A percentile compares a stretch with the other conserved stretches of the same genome.
phyloP scores from a whole-genome alignment of 1,140 invertebrate species.

The Colletes gigas region DNA sequence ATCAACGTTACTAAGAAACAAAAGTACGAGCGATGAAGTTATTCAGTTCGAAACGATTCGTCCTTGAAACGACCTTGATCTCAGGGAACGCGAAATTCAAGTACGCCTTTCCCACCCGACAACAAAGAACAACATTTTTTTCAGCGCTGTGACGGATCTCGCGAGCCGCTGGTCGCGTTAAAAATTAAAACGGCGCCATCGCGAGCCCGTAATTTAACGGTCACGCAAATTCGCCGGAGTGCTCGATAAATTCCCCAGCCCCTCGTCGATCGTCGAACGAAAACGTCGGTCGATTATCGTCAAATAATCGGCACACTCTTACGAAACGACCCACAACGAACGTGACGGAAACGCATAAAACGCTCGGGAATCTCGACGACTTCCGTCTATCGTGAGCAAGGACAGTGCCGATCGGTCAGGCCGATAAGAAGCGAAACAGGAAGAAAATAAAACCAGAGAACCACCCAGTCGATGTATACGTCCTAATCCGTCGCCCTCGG shows the following conservation, averaged over 20 bases:
- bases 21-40: no score
- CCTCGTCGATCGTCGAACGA: neutral
- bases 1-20: no score
- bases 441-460: neutral
- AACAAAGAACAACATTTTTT: no score
- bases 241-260: neutral
- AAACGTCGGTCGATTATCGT: no score
- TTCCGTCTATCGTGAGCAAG: slow-evolving; percentile 1
- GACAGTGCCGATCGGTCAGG: neutral
- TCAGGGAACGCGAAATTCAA: no score
- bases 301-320: neutral
- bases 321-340: neutral
- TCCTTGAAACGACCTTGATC: no score
- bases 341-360: neutral
- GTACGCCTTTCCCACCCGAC: neutral
- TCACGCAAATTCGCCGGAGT: neutral
- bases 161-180: neutral
- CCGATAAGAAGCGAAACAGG: neutral
- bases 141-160: neutral
- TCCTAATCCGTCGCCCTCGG: slow-evolving; percentile 18
- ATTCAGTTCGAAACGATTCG: no score
- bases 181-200: neutral
- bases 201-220: neutral
- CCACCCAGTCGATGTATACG: neutral
- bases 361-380: neutral